These are phyloP conservation scores for Meleagris gallopavo DNA, from an alignment of 2,113 vertebrate species.

Conservation along the genomic window DNA sequence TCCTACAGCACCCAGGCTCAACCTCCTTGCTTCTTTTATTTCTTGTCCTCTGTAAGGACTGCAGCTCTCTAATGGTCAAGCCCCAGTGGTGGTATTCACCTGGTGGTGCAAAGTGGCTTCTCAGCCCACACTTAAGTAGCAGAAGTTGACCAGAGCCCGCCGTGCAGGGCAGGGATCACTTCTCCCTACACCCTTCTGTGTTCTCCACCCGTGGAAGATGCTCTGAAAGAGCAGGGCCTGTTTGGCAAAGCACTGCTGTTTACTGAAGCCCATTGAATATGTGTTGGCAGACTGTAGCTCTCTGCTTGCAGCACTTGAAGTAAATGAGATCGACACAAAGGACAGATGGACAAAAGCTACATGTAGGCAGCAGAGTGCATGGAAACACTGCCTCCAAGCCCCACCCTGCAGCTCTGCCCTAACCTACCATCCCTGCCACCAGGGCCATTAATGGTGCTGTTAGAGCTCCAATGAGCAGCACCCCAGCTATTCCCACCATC, in stretches of 20 bases:
- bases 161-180: neutral
- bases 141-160: neutral
- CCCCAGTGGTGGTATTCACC: too few species aligned
- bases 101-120: neutral
- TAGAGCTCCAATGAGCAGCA: fast-evolving
- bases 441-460: neutral
- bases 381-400: neutral
- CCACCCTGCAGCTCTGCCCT: neutral
- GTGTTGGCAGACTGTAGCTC: neutral
- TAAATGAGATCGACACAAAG: fast-evolving
- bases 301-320: neutral
- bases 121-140: neutral
- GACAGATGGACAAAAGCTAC: fast-evolving
- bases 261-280: neutral
- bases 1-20: neutral
- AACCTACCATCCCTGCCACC: neutral
- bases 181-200: neutral
- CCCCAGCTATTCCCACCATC: neutral
- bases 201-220: neutral
- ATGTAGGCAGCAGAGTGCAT: fast-evolving
- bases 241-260: neutral
- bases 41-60: neutral
- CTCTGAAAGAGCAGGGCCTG: fast-evolving
- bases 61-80: neutral
- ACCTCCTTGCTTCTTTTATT: neutral